Conservation (phyloP, 2,888 invertebrate genomes). For the Sphaerophoria rueppellii region DNA sequence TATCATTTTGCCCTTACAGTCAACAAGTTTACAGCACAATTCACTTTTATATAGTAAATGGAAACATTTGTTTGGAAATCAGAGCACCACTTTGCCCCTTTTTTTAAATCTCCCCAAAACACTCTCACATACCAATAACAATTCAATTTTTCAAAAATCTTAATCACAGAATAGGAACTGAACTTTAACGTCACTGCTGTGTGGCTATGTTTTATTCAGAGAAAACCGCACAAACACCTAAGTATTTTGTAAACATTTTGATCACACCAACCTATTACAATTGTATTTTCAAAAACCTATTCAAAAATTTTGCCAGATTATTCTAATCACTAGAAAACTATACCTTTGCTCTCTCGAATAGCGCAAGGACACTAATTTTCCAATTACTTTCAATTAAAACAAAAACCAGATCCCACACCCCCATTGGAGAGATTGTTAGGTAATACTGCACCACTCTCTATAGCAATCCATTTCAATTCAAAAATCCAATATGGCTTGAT, state of each 20-base stretch:
- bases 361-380: constrained; percentile 38
- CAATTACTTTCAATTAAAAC: constrained; percentile 64
- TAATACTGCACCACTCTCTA: background rate
- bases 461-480: constrained; percentile 46
- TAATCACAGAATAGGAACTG: background rate
- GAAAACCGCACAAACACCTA: constrained; percentile 24
- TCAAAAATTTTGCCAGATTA: constrained; percentile 15
- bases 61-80: too few relatives aligned
- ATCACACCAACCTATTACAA: constrained; percentile 24
- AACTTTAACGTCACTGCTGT: constrained; percentile 1
- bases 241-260: constrained; percentile 36
- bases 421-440: background rate
- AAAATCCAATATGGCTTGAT: constrained; percentile 29
- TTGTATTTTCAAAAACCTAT: background rate
- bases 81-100: too few relatives aligned
- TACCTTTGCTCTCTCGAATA: constrained; percentile 2
- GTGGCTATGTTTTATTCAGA: background rate
- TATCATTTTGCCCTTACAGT: too few relatives aligned
- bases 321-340: background rate
- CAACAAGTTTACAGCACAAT: too few relatives aligned
- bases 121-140: too few relatives aligned
- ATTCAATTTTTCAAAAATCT: background rate
- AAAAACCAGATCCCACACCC: background rate
- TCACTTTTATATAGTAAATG: too few relatives aligned
- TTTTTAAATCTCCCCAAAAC: too few relatives aligned